Evolutionary conservation across 2,113 vertebrate genomes (phyloP), one percentile per base, ranked within the genome.

Genomic region (Solea senegalensis): DNA sequence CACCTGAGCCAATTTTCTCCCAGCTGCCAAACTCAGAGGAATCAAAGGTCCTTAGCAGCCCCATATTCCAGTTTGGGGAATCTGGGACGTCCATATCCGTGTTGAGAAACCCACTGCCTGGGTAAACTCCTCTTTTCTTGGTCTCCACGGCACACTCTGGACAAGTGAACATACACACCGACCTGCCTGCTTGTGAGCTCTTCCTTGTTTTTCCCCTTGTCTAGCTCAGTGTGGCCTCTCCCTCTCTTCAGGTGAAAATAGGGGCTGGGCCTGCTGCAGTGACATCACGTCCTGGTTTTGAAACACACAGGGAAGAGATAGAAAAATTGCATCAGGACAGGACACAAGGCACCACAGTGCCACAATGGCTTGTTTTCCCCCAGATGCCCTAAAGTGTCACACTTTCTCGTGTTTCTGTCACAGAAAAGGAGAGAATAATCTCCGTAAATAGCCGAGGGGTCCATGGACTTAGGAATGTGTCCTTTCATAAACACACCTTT

Each of bases 1-100:
- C 97, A 8, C 97, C 97, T 0, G 97, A 98, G 74, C 97, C 97
- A 39, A 98, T 96, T 76, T 98, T 98, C 89, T 98, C 97, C 97
- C 97, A 98, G 80, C 92, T 94, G 56, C 89, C 88, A 89, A 99
- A 97, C 90, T 98, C 96, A 58, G 85, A 80, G 55, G 95, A 94
- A 54, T 96, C 95, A 88, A 99, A 99, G 40, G 95, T 96, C 80
- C 93, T 95, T 45, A 99, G 89, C 74, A 97, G 92, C 69, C 96
- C 97, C 96, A 98, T 94, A 44, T 92, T 91, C 94, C 95, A 95
- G 44, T 93, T 91, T 69, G 94, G 93, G 72, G 92, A 86, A 70
- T 92, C 88, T 43, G 92, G 94, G 84, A 89, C 91, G 40, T 96
- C 95, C 96, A 97, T 97, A 64, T 85, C 92, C 72, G 65, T 49